A percentile compares a stretch with the other conserved stretches of the same genome.
Evolutionary conservation across 2,797 vertebrate genomes (phyloP).

Genomic region (Coendou prehensilis): DNA sequence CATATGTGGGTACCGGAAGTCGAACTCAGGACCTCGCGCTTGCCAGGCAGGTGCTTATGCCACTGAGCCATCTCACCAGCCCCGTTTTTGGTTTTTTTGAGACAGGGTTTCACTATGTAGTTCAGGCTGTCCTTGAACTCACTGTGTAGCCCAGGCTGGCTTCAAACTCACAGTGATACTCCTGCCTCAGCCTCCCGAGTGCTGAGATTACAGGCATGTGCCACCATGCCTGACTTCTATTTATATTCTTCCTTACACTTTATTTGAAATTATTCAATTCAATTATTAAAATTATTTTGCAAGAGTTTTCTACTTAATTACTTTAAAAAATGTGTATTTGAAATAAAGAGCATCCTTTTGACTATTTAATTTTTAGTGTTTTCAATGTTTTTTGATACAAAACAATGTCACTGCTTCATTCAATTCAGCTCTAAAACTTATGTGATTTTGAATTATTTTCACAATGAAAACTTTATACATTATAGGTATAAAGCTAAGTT

Average conservation of each 20-base stretch:
- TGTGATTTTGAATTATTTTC: neutral
- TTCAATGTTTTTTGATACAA: neutral
- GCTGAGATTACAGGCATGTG: no score
- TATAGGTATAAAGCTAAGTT: neutral
- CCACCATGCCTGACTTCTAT: no score
- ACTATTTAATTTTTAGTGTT: neutral
- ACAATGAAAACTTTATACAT: neutral
- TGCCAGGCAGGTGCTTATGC: no score
- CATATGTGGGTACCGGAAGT: no score
- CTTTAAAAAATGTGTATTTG: neutral
- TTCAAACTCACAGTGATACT: no score
- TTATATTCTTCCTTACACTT: neutral
- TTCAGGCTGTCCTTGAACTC: no score
- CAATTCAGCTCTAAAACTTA: neutral
- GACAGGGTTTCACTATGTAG: neutral
- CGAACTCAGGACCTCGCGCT: no score
- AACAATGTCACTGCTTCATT: neutral
- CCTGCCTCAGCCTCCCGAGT: no score
- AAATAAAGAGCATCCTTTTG: neutral
- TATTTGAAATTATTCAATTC: neutral
- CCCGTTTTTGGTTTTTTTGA: neutral
- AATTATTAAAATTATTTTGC: neutral
- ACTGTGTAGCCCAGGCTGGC: neutral
- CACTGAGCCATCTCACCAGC: no score
- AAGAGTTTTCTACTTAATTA: neutral